phyloP scores from a whole-genome alignment of 2,797 vertebrate species.

The Thalassophryne amazonica region DNA sequence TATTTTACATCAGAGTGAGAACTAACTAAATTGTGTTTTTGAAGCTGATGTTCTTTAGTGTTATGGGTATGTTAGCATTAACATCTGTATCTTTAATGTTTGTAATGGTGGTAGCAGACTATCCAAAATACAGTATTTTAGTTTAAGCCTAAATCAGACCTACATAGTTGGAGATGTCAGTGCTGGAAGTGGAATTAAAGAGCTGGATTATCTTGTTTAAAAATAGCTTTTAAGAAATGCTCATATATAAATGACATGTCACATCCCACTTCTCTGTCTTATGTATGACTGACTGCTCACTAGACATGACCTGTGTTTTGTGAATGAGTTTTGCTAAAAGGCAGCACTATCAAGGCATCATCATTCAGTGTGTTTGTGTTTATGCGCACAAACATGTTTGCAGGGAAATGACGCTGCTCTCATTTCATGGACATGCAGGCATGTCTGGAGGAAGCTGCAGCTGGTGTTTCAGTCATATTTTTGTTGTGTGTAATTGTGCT shows the following conservation, averaged over 20 bases:
- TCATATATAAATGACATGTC: slow-evolving; percentile 55
- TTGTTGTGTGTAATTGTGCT: slow-evolving; percentile 32
- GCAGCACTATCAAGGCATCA: slow-evolving; percentile 38
- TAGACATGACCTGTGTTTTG: slow-evolving; percentile 43
- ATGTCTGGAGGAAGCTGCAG: slow-evolving; percentile 42
- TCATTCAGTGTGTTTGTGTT: slow-evolving; percentile 13
- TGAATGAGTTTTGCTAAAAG: slow-evolving; percentile 65
- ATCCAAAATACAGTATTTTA: slow-evolving; percentile 1
- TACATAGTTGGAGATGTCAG: slow-evolving; percentile 24
- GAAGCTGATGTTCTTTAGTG: neutral
- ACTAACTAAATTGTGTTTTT: too few species aligned
- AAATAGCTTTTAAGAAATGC: slow-evolving; percentile 15
- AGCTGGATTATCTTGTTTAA: slow-evolving; percentile 57
- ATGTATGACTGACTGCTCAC: slow-evolving; percentile 5
- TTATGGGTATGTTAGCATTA: neutral
- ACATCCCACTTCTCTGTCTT: slow-evolving; percentile 13
- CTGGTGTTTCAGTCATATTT: slow-evolving; percentile 32
- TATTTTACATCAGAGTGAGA: slow-evolving; percentile 5
- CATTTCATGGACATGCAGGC: slow-evolving; percentile 21
- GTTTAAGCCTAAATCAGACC: slow-evolving; percentile 14
- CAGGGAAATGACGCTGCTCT: slow-evolving; percentile 31
- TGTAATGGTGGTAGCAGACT: neutral
- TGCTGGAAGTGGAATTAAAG: slow-evolving; percentile 45
- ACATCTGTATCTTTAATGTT: too few species aligned
- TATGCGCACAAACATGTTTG: slow-evolving; percentile 44